Conservation (phyloP, 2,113 vertebrate species). For the Dasyprocta punctata region DNA sequence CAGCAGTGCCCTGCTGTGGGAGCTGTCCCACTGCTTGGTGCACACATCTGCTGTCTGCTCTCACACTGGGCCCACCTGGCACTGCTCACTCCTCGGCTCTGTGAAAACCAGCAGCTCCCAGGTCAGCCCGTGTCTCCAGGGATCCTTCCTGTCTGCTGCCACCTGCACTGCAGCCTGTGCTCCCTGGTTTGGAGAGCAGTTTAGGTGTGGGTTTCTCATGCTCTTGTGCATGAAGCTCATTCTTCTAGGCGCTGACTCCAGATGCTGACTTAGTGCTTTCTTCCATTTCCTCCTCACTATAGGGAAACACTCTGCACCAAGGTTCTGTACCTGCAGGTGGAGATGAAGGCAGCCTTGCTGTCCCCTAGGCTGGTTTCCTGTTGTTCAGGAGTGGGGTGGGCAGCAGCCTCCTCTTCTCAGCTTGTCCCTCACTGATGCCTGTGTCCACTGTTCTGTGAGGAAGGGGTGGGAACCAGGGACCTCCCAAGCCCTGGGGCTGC, state of each 20-base stretch:
- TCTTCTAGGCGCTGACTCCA: neutral
- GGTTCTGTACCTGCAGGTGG: neutral
- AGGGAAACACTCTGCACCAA: neutral
- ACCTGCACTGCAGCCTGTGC: neutral
- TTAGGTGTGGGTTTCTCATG: too few relatives aligned
- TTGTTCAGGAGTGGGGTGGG: too few relatives aligned
- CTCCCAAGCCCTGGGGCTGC: too few relatives aligned
- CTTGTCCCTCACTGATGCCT: too few relatives aligned
- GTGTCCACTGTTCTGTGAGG: too few relatives aligned
- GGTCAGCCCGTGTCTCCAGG: neutral
- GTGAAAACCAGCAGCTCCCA: neutral
- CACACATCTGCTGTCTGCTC: neutral
- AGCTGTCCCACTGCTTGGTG: neutral
- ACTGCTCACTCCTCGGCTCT: neutral
- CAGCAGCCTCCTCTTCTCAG: too few relatives aligned
- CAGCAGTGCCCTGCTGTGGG: neutral
- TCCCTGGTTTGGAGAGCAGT: neutral
- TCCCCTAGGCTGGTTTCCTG: too few relatives aligned
- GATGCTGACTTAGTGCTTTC: neutral
- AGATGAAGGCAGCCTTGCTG: neutral
- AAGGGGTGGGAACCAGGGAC: too few relatives aligned
- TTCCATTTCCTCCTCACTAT: neutral
- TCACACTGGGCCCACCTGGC: neutral
- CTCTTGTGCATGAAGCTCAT: neutral
- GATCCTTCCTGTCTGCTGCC: neutral